Evolutionary conservation across 2,888 invertebrate genomes (phyloP), one percentile per base, ranked within the genome.

Genomic region (Polymixis lichenea): DNA sequence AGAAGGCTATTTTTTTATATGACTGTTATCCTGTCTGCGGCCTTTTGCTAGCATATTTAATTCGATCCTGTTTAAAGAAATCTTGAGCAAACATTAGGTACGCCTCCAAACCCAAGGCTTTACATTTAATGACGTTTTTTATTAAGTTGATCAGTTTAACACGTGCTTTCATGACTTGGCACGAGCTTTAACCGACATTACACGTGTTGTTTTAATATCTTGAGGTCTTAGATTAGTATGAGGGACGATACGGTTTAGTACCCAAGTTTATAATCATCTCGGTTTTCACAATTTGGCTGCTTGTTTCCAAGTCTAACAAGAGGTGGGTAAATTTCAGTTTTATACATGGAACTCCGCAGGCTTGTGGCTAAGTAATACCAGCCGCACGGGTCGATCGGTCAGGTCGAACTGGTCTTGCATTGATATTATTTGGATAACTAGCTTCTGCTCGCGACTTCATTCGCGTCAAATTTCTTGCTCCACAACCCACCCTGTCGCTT

Each of bases 151-250:
- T 25, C 7, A 17, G 38, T 68, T 56, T 13, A 32, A 53, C 69
- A 72, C 77, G 77, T 62, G 77, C 28, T 51, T 32, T 19, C 6
- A n/a, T 5, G 11, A 15, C 17, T 46, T 28, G 17, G 60, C 28
- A n/a, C 15, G n/a, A 28, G 13, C 19, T 43, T 76, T 38, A 25
- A 15, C 11, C 17, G 3, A n/a, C 17, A 19, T 49, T 28, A 56
- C 55, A 73, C 62, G 74, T 51, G 61, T 13, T 6, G 4, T 15
- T 15, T 28, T 25, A 25, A 72, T 49, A n/a, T 28, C 11, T 11
- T 11, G 60, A 60, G 17, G 25, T 49, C 22, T 67, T 49, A 25
- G 3, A 38, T 28, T n/a, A 7, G n/a, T 32, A 11, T 25, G 32
- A 13, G 43, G 19, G 55, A 22, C 17, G 32, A 62, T 25, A 56